Base-by-base conservation (phyloP, 2,113 vertebrate genomes). In the Festucalex cinctus region DNA sequence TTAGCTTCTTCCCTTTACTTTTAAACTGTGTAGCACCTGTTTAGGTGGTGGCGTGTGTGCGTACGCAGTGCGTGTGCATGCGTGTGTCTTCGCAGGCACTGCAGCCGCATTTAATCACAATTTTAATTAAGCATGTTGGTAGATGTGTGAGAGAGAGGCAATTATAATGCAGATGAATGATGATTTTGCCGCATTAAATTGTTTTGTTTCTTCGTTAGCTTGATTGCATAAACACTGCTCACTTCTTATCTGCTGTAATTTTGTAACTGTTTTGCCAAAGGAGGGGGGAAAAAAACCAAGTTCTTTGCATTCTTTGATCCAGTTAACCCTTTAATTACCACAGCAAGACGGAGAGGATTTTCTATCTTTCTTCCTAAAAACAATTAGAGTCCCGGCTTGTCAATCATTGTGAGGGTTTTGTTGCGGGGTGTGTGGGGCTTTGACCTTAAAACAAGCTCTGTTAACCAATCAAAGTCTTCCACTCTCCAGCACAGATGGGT, bases 141-240 rank as follows among this genome's bases (percentile, higher is more conserved):
- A 97, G 95, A 98, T 95, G 95, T 96, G 95, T 95, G 96, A 97
- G 96, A 95, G 96, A 95, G 95, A 98, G 95, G 95, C 95, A 97
- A 98, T 98, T 98, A 98, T 97, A 98, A 97, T 97, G 94, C 94
- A 96, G 96, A 99, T 99, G 95, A 99, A 97, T 95, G 96, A 97
- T 97, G 95, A 96, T 98, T 96, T 95, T 96, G 95, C 94, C 94
- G 93, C 95, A 97, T 98, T 95, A 96, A 98, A 98, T 96, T 97
- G 95, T 98, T 98, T 98, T 98, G 95, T 98, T 98, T 97, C 94
- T 94, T 94, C 93, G 94, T 95, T 96, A 95, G 96, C 95, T 98
- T 98, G 96, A 97, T 97, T 99, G 95, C 95, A 98, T 96, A 98
- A 98, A 98, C 94, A 93, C 94, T 89, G 94, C 93, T 95, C 93